phyloP scores from a whole-genome alignment of 2,113 vertebrate genomes.

The Notechis scutatus region DNA sequence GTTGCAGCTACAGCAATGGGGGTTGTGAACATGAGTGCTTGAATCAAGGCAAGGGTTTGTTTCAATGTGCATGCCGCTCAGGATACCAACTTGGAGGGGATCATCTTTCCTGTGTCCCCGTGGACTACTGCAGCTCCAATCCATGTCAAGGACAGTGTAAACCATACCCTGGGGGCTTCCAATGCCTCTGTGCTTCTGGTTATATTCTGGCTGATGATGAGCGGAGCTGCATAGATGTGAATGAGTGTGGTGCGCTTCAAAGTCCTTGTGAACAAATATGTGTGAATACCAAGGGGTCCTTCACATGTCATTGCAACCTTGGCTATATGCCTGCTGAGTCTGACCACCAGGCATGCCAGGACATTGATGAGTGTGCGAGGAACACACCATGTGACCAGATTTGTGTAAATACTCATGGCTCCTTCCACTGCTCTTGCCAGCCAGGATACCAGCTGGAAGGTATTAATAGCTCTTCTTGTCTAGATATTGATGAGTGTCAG shows the following conservation, averaged over 20 bases:
- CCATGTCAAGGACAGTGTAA: constrained; percentile 57
- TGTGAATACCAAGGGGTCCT: constrained; percentile 47
- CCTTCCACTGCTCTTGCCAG: constrained; percentile 68
- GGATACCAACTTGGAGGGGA: constrained; percentile 65
- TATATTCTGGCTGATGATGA: background rate
- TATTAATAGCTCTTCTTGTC: constrained; percentile 19
- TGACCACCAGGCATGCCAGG: constrained; percentile 25
- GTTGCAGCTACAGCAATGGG: constrained; percentile 62
- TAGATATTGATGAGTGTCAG: constrained; percentile 66
- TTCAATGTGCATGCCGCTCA: constrained; percentile 62
- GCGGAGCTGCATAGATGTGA: constrained; percentile 45
- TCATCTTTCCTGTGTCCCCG: constrained; percentile 56
- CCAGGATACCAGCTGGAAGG: constrained; percentile 54
- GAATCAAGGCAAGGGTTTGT: background rate
- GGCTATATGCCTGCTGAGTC: constrained; percentile 54
- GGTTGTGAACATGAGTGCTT: constrained; percentile 73
- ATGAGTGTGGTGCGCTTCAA: constrained; percentile 43
- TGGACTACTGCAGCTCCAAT: constrained; percentile 60
- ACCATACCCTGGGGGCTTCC: background rate
- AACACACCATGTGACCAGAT: constrained; percentile 56
- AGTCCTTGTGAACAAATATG: constrained; percentile 55
- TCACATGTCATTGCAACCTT: constrained; percentile 40
- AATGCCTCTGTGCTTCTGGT: constrained; percentile 58
- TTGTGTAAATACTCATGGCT: constrained; percentile 66
- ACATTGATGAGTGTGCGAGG: constrained; percentile 61